Evolutionary conservation across 2,888 invertebrate species (phyloP), one percentile per base, ranked within the genome.

Genomic region (Cheilosia urbana): DNA sequence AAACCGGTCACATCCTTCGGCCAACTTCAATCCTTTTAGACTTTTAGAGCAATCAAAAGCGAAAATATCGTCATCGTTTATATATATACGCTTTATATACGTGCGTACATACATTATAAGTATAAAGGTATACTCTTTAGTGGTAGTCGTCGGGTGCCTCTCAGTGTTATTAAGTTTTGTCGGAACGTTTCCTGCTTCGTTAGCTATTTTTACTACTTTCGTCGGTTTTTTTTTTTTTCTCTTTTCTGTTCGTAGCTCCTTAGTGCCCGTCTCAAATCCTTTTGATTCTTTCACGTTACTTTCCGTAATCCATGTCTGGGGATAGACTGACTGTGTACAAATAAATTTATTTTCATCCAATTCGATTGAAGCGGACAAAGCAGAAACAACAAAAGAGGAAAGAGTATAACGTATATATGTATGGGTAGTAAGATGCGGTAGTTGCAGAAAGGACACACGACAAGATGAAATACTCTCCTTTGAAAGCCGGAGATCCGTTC

Each of bases 161-260:
- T 24, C 27, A 42, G 62, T 47, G 62, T 53, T 62, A 60, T 60
- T 37, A 37, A 37, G 60, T 76, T 68, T 53, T 51, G 13, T 66
- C 30, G 47, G 75, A 40, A 62, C 53, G 42, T 78, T 69, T 78
- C 37, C 62, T 47, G 69, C 78, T 78, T 78, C 69, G 78, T 78
- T 78, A 78, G 78, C 49, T 63, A 40, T 27, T 78, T 71, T 71
- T 40, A 47, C 45, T 49, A 21, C 49, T 58, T 47, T 47, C n/a
- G 2, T 47, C 7, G 45, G 30, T 30, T 30, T 30, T 30, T 2
- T 6, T 27, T 27, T 19, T 30, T 34, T n/a, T 40, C 5, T 19
- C 15, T 24, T n/a, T 24, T 49, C 21, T n/a, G 34, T 27, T 27
- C 42, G 40, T n/a, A 45, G 42, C 57, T 76, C 37, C 34, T 69